Conservation (phyloP, 2,797 vertebrate genomes). For the Cetoscarus ocellatus region DNA sequence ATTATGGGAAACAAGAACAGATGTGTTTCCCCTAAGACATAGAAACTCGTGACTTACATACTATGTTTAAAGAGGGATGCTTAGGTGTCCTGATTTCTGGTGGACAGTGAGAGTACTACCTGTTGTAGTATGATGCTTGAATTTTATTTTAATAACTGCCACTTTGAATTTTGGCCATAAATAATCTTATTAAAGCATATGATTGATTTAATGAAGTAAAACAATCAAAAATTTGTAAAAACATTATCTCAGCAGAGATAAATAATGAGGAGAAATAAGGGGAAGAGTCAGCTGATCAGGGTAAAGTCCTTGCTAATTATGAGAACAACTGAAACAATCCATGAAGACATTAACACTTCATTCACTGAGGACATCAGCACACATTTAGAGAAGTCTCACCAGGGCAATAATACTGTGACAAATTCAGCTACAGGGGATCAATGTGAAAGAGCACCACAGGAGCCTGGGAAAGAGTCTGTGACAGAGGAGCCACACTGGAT, state of each 20-base stretch:
- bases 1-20: no score
- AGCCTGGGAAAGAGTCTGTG: conserved; percentile 51
- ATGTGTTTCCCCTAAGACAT: no score
- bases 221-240: not conserved
- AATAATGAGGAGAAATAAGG: not conserved
- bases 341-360: conserved; percentile 75
- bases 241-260: not conserved
- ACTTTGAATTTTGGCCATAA: no score
- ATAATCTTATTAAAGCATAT: not conserved
- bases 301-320: conserved; percentile 62
- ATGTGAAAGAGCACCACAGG: conserved; percentile 50
- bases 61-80: no score
- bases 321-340: conserved; percentile 58
- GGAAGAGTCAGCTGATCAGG: conserved; percentile 25
- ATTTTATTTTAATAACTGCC: no score
- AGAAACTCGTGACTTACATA: no score
- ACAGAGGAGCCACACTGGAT: conserved; percentile 26
- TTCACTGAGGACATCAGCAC: conserved; percentile 52
- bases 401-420: conserved; percentile 70
- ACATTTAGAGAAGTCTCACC: conserved; percentile 56
- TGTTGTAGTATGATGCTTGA: no score
- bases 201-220: no score
- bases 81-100: no score
- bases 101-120: no score
- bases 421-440: conserved; percentile 67